These are phyloP conservation scores for Teleogryllus oceanicus DNA, from an alignment of 2,888 invertebrate genomes.

Conservation along the genomic window DNA sequence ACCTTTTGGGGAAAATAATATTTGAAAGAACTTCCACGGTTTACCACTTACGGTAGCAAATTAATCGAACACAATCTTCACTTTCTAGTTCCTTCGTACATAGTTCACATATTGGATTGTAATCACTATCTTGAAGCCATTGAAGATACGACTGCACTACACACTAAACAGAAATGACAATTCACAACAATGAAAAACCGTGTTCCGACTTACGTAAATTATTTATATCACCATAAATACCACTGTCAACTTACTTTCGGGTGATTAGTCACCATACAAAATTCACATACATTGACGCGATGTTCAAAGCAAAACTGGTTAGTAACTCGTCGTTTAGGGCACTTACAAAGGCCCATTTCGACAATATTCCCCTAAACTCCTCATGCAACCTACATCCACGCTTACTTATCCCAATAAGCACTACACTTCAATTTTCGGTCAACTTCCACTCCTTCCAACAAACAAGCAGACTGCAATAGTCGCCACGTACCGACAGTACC, in stretches of 20 bases:
- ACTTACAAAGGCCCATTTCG: slow-evolving; percentile 95
- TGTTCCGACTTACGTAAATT: too few relatives aligned
- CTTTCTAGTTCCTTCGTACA: slow-evolving; percentile 77
- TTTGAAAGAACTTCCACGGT: not conserved
- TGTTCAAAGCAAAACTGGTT: slow-evolving; percentile 99
- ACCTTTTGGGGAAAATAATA: not conserved
- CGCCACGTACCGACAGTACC: too few relatives aligned
- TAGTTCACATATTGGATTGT: slow-evolving; percentile 87
- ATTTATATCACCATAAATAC: not conserved
- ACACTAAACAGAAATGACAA: slow-evolving; percentile 64
- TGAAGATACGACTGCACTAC: slow-evolving; percentile 96
- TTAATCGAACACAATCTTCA: slow-evolving; percentile 81
- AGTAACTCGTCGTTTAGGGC: slow-evolving; percentile 93
- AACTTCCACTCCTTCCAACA: too few relatives aligned
- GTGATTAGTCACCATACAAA: slow-evolving; percentile 96
- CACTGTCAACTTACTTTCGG: slow-evolving; percentile 67
- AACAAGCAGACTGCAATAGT: too few relatives aligned
- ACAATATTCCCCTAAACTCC: not conserved
- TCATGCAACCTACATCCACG: too few relatives aligned
- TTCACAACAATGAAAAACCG: not conserved
- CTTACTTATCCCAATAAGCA: too few relatives aligned
- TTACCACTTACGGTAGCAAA: slow-evolving; percentile 81
- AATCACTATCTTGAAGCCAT: slow-evolving; percentile 98
- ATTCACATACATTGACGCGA: slow-evolving; percentile 97
- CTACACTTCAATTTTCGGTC: too few relatives aligned